These are phyloP conservation scores for Zeus faber DNA, from an alignment of 2,113 vertebrate genomes.

Conservation along the genomic window DNA sequence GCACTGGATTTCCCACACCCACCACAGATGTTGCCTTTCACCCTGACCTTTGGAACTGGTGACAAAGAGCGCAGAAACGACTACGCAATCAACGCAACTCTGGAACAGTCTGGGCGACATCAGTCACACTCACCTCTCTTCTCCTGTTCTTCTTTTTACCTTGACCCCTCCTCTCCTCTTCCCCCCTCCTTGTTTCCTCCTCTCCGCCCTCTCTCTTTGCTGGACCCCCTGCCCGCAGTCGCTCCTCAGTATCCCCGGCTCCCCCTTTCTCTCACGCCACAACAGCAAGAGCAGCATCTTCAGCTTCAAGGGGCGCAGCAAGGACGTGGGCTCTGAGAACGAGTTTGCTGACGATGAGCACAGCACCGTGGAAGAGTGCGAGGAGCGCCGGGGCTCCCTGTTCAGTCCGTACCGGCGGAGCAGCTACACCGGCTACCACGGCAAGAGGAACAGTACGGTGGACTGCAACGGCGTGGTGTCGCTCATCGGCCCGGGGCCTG, in stretches of 20 bases:
- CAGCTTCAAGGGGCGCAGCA: constrained; percentile 88
- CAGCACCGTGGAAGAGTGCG: constrained; percentile 96
- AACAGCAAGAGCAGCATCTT: constrained; percentile 99
- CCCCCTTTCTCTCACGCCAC: constrained; percentile 95
- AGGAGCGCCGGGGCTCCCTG: constrained; percentile 91
- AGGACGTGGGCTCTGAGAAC: constrained; percentile 91
- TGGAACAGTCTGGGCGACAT: constrained; percentile 13
- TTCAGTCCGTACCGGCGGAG: constrained; percentile 91
- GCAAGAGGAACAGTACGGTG: constrained; percentile 96
- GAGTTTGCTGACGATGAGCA: constrained; percentile 97
- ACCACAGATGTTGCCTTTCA: constrained; percentile 37
- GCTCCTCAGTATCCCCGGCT: constrained; percentile 94
- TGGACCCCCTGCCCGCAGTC: constrained; percentile 72
- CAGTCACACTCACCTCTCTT: background rate
- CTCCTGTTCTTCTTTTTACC: background rate
- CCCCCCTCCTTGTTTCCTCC: background rate
- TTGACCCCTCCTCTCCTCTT: constrained; percentile 9
- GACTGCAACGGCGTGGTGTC: constrained; percentile 99
- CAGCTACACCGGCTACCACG: constrained; percentile 93
- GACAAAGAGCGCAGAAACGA: constrained; percentile 29
- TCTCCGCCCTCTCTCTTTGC: background rate
- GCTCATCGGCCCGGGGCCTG: constrained; percentile 88
- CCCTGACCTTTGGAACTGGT: constrained; percentile 30
- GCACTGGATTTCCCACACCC: constrained; percentile 15
- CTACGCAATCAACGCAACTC: constrained; percentile 21